phyloP scores from a whole-genome alignment of 2,113 vertebrate species.

The Perca flavescens region DNA sequence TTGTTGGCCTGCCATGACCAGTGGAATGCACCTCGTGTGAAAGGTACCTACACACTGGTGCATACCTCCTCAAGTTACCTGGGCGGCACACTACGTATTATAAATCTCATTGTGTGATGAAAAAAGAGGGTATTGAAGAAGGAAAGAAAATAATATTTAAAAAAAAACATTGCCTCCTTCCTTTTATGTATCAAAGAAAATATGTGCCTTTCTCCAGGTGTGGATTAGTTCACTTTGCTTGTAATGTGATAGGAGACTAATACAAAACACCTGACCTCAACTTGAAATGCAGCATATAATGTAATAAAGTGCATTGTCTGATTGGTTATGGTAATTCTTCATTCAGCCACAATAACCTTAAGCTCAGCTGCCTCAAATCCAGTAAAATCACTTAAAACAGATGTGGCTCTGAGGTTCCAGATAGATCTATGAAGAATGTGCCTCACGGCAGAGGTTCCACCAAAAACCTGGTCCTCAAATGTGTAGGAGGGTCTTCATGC shows the following conservation, averaged over 20 bases:
- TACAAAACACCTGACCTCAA: constrained; percentile 79
- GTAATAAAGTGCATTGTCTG: constrained; percentile 81
- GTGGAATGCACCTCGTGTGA: constrained; percentile 74
- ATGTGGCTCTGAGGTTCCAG: constrained; percentile 70
- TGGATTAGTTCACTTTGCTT: constrained; percentile 65
- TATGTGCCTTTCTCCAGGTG: constrained; percentile 72
- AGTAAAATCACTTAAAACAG: constrained; percentile 80
- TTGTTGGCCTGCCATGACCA: constrained; percentile 68
- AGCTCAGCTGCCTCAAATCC: constrained; percentile 63
- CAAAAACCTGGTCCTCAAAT: constrained; percentile 33
- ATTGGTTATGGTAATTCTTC: constrained; percentile 82
- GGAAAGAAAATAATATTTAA: constrained; percentile 13
- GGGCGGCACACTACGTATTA: constrained; percentile 57
- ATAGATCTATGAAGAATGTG: constrained; percentile 60
- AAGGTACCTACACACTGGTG: constrained; percentile 66
- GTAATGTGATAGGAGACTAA: constrained; percentile 79
- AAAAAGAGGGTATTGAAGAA: constrained; percentile 7
- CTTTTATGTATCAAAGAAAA: constrained; percentile 67
- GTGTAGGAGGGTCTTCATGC: constrained; percentile 36
- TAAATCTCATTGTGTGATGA: constrained; percentile 61
- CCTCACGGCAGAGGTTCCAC: constrained; percentile 25
- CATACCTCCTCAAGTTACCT: constrained; percentile 76
- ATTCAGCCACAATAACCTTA: constrained; percentile 80
- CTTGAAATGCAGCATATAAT: constrained; percentile 74
- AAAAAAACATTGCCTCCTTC: constrained; percentile 23